Evolutionary conservation across 2,113 vertebrate genomes (phyloP), one percentile per base, ranked within the genome.

Genomic region (Menura novaehollandiae): DNA sequence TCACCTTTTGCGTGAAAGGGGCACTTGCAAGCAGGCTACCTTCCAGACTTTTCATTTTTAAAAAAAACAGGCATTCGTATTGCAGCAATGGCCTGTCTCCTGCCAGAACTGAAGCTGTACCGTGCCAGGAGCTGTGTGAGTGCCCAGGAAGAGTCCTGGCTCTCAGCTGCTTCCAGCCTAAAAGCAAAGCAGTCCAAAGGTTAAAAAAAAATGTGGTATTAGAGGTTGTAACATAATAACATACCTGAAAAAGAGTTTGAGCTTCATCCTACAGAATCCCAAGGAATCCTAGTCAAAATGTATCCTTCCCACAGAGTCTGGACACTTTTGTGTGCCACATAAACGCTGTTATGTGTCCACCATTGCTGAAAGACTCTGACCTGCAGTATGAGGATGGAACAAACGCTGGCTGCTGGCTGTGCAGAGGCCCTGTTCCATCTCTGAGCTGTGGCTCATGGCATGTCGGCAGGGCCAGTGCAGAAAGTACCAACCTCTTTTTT

Each of bases 321-420:
- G 69, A 76, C 33, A 11, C 44, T 76, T 85, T 51, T 86, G 17
- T 28, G 37, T 69, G n/a, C 46, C 53, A n/a, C 53, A 72, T 39
- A 76, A 92, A 64, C 0, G 0, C 66, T 80, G 62, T 11, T 63
- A 35, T 0, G 3, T 49, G 37, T 71, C 47, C 64, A 67, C 21
- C 56, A 16, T 2, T 32, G n/a, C 39, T 27, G 35, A 59, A 43
- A 91, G 32, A 66, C 9, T 21, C 7, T 74, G 41, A 74, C 47
- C 37, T 67, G 51, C 64, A 49, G 43, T 8, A 24, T 9, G 33
- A 89, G 33, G 67, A 46, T 26, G 46, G 51, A 88, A 62, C n/a
- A 53, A 88, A 58, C 0, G 1, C 39, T 69, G 68, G 47, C 64
- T 77, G 49, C 51, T 77, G 59, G 26, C 55, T 0, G 0, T 21